Conservation (phyloP, 1,140 invertebrate species). For the Oncopeltus fasciatus region DNA sequence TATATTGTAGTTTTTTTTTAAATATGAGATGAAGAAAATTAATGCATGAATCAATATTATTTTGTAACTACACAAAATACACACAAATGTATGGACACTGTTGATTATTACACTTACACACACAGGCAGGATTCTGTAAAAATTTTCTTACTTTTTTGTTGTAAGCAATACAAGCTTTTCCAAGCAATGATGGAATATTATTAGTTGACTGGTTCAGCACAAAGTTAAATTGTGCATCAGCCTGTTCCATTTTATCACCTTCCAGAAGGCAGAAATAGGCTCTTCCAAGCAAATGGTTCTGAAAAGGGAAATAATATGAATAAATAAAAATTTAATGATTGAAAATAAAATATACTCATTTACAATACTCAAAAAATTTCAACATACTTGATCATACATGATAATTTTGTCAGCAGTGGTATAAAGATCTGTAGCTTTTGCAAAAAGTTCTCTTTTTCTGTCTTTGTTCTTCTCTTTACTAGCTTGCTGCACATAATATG, state of each 20-base stretch:
- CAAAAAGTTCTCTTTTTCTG: slow-evolving; percentile 86
- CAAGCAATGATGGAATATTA: slow-evolving; percentile 90
- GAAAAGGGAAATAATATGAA: too few species aligned
- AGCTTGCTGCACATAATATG: slow-evolving; percentile 93
- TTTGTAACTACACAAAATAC: too few species aligned
- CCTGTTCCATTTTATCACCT: slow-evolving; percentile 99
- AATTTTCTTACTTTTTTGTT: slow-evolving; percentile 60
- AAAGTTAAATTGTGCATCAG: slow-evolving; percentile 99
- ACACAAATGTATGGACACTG: too few species aligned
- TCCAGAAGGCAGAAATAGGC: slow-evolving; percentile 97
- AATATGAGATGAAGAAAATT: too few species aligned
- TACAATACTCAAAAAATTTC: slow-evolving; percentile 1
- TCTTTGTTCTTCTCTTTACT: slow-evolving; percentile 93
- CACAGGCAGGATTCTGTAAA: too few species aligned
- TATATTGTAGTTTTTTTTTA: too few species aligned
- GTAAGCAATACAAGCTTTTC: slow-evolving; percentile 95
- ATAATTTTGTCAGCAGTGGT: slow-evolving; percentile 98
- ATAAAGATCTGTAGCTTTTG: slow-evolving; percentile 90
- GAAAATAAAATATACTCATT: not conserved
- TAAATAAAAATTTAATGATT: not conserved
- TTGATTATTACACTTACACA: too few species aligned
- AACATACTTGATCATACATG: slow-evolving; percentile 90
- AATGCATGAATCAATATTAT: too few species aligned
- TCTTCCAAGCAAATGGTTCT: slow-evolving; percentile 91
- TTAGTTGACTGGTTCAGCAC: slow-evolving; percentile 89